phyloP scores from a whole-genome alignment of 2,113 vertebrate genomes.

The Narcine bancroftii region DNA sequence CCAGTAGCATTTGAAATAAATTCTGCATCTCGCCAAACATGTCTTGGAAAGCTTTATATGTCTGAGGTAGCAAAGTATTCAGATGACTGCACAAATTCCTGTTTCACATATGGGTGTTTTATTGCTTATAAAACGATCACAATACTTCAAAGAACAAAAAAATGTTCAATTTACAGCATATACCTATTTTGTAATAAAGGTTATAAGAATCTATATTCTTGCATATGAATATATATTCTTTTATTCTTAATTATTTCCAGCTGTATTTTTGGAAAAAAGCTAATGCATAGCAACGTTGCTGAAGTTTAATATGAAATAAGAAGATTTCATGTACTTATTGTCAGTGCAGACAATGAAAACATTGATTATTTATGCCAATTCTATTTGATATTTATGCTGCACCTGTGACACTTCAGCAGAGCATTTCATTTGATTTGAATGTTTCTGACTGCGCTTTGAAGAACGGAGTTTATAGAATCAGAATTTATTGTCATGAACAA shows the following conservation, averaged over 20 bases:
- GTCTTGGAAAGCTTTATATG: not conserved
- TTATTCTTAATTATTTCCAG: not conserved
- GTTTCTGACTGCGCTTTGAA: not conserved
- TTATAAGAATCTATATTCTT: not conserved
- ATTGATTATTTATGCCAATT: slow-evolving; percentile 10
- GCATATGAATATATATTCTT: no score
- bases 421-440: not conserved
- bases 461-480: no score
- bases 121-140: not conserved
- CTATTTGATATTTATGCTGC: not conserved
- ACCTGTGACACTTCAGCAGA: not conserved
- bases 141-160: not conserved
- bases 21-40: not conserved
- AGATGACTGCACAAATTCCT: not conserved
- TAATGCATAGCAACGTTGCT: not conserved
- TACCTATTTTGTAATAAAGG: not conserved
- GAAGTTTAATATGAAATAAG: not conserved
- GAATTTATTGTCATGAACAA: no score
- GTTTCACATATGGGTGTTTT: not conserved
- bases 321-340: not conserved
- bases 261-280: not conserved
- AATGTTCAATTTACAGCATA: not conserved
- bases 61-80: no score
- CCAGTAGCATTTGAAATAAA: not conserved
- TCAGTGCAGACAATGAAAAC: not conserved